These are phyloP conservation scores for Electrona antarctica DNA, from an alignment of 2,113 vertebrate species.

Conservation along the genomic window DNA sequence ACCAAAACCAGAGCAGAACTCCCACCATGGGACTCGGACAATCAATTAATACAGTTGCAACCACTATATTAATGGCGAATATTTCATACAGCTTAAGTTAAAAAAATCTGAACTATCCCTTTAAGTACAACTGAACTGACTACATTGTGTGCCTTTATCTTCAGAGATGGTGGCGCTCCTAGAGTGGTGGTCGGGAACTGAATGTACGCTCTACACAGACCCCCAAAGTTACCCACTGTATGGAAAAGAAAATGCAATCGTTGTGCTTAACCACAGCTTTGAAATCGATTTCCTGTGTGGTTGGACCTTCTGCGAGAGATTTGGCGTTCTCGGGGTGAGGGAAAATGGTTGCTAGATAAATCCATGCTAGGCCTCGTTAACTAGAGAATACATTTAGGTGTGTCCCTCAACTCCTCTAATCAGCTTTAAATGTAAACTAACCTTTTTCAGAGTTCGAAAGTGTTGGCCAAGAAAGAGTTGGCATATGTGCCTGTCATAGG, in stretches of 20 bases:
- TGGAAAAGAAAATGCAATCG: slow-evolving; percentile 92
- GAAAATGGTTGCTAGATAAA: background rate
- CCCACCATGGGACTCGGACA: no score
- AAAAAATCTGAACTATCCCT: no score
- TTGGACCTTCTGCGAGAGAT: slow-evolving; percentile 94
- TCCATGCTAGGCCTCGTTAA: no score
- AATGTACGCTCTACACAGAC: slow-evolving; percentile 91
- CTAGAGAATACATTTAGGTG: background rate
- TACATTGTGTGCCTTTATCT: slow-evolving; percentile 9
- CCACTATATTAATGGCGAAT: no score
- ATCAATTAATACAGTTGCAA: no score
- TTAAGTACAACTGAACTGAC: no score
- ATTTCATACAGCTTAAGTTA: no score
- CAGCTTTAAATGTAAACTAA: background rate
- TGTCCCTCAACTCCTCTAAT: background rate
- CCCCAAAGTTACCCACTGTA: slow-evolving; percentile 80
- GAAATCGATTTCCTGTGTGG: slow-evolving; percentile 98
- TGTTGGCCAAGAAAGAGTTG: slow-evolving; percentile 94
- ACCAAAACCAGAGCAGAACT: no score
- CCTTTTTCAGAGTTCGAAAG: slow-evolving; percentile 89
- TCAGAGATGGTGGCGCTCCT: slow-evolving; percentile 92
- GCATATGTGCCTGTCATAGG: slow-evolving; percentile 93
- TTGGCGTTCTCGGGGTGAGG: slow-evolving; percentile 94
- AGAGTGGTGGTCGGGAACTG: slow-evolving; percentile 97
- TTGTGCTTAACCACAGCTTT: slow-evolving; percentile 94